Evolutionary conservation across 2,797 vertebrate species (phyloP), one percentile per base, ranked within the genome.

Genomic region (Helicolenus hilgendorfi): DNA sequence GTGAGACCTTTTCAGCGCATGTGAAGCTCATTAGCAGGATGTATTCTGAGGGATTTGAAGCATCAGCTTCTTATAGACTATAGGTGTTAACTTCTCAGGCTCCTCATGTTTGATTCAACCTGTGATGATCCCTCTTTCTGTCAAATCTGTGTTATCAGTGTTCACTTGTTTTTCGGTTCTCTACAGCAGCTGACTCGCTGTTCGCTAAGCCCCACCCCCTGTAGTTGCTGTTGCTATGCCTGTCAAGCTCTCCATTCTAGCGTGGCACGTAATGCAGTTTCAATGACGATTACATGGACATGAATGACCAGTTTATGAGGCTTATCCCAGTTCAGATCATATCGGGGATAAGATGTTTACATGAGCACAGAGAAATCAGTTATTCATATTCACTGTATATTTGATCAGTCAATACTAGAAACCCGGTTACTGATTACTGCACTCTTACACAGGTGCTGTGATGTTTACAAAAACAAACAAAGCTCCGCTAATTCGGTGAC

Each of bases 1-100:
- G 85, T 84, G 84, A 88, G 62, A 20, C n/a, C 13, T 89, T 90
- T 90, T 94, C 62, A 86, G 62, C 38, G 31, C 79, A 72, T 64
- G 77, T 49, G 58, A 56, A 71, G 79, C 87, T 93, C 67, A 79
- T 93, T 94, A 92, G 79, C 41, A 62, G 63, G 49, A 63, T 65
- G 35, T 64, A 24, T 59, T 67, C 72, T 41, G 41, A 81, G 26
- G 29, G 58, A 79, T 91, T 64, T 83, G 33, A 76, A 69, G 71
- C 71, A 64, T 73, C 79, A 79, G 68, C 68, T 22, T 38, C 81
- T 31, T 69, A 62, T 73, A 79, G 33, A 41, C 20, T 38, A 41
- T 70, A 64, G 68, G 70, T 14, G 14, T 81, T 76, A 73, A 69
- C 60, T 59, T 73, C 41, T 79, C 55, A 31, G 11, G 18, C n/a